Percentiles rank a stretch among this genome's conserved stretches.
These are phyloP conservation scores for Scaptomyza reducta DNA, from an alignment of 2,888 invertebrate genomes.

Conservation along the genomic window DNA sequence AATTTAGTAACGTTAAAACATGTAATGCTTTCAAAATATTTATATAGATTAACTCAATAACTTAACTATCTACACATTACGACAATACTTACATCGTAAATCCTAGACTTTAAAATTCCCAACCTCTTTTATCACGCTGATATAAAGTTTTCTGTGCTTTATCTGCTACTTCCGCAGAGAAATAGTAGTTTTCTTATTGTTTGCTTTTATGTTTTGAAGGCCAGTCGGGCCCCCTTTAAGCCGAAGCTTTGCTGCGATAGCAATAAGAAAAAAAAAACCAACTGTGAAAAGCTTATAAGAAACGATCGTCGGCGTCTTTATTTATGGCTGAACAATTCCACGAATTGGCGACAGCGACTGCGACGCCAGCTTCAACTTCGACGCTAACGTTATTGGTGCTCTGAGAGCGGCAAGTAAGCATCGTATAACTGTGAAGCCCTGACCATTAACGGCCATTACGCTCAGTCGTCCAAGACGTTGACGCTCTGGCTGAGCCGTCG, in stretches of 20 bases:
- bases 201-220: conserved; percentile 25
- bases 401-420: conserved; percentile 32
- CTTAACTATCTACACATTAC: not conserved
- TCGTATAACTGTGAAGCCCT: conserved; percentile 66
- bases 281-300: conserved; percentile 22
- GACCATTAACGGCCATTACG: conserved; percentile 51
- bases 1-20: not conserved
- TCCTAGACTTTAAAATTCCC: not conserved
- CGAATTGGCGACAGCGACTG: conserved; percentile 29
- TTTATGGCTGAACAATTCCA: conserved; percentile 29
- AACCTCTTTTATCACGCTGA: not conserved
- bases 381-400: conserved; percentile 9
- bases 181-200: not conserved
- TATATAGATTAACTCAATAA: too few relatives aligned
- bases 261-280: conserved; percentile 15
- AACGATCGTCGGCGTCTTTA: conserved; percentile 40
- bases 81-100: not conserved
- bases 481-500: conserved; percentile 27
- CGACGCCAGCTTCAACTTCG: conserved; percentile 12
- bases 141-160: conserved; percentile 16
- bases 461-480: conserved; percentile 34
- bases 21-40: too few relatives aligned
- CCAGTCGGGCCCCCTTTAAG: conserved; percentile 13
- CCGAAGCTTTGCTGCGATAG: conserved; percentile 37
- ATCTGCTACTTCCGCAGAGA: conserved; percentile 48